Evolutionary conservation across 2,113 vertebrate species (phyloP), one percentile per base, ranked within the genome.

Genomic region (Oxyruncus cristatus): DNA sequence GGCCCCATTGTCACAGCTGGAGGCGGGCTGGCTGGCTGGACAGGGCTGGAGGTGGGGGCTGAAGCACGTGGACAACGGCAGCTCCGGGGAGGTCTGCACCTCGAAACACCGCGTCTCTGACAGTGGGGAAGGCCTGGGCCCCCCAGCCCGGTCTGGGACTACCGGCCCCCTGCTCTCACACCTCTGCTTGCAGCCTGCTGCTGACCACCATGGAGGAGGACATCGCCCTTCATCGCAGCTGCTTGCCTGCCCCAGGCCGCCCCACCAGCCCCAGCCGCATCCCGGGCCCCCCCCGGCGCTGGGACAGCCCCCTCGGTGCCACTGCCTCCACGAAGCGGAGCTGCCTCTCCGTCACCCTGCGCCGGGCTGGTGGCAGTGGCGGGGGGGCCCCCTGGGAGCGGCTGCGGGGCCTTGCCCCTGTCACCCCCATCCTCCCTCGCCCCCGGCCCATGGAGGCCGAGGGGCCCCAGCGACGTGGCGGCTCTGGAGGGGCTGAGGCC

Each of bases 201-300:
- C 39, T 1, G 5, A 11, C 37, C 2, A 1, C 59, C 61, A 97
- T 95, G 97, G 97, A 97, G 42, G 92, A 96, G 50, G 19, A 87
- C 26, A 11, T 90, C 7, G 8, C 70, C 73, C 58, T 71, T 83
- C 93, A n/a, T 6, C 91, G 49, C 1, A 93, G 88, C 4, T 55
- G 76, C 73, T 39, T 65, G 50, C 92, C 89, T 0, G 5, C 78
- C 14, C 79, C 78, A 1, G 89, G 93, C 13, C 17, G 49, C 28
- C 65, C 89, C n/a, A 52, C 83, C 5, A 37, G 91, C 61, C 52
- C 23, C 16, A 92, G 96, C 66, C 95, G 88, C 66, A 74, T 91
- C 46, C 87, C 84, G 6, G 96, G 83, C 37, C 94, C 72, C 10
- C 9, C 18, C 0, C 7, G 5, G 1, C 49, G 90, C 75, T 59